These are phyloP conservation scores for Cephonodes hylas DNA, from an alignment of 2,888 invertebrate genomes.

Conservation along the genomic window DNA sequence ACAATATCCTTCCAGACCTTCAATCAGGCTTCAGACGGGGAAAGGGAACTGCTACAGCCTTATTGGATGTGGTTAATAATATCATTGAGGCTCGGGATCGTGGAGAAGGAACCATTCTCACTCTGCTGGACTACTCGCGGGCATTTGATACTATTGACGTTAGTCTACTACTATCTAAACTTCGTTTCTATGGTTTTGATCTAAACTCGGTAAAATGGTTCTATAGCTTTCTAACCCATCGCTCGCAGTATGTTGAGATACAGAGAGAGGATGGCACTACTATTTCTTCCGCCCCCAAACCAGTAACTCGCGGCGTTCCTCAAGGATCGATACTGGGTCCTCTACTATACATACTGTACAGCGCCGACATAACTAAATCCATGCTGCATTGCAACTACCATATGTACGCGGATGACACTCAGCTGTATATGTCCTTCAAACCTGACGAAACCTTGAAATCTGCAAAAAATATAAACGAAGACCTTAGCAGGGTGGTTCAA, in stretches of 20 bases:
- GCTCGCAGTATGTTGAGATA: constrained; percentile 17
- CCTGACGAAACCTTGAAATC: not conserved
- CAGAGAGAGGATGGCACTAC: not conserved
- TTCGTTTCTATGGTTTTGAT: constrained; percentile 23
- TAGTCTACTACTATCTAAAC: constrained; percentile 18
- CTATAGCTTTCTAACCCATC: constrained; percentile 16
- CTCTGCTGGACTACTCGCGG: constrained; percentile 13
- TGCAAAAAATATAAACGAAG: not conserved
- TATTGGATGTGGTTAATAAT: too few species aligned
- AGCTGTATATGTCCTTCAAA: not conserved
- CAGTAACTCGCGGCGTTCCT: constrained; percentile 15
- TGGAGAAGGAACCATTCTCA: too few species aligned
- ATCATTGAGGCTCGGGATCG: too few species aligned
- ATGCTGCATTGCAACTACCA: not conserved
- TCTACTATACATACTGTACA: not conserved
- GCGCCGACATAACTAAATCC: not conserved
- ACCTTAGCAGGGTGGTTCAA: not conserved
- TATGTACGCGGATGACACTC: not conserved
- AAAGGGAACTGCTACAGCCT: too few species aligned
- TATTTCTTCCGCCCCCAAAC: not conserved
- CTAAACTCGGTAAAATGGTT: constrained; percentile 19
- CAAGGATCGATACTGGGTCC: constrained; percentile 20
- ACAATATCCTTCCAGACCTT: too few species aligned
- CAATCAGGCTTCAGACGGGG: too few species aligned
- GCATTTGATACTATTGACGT: constrained; percentile 25